Base-by-base conservation (phyloP, 2,888 invertebrate genomes). In the Panzeria rudis region DNA sequence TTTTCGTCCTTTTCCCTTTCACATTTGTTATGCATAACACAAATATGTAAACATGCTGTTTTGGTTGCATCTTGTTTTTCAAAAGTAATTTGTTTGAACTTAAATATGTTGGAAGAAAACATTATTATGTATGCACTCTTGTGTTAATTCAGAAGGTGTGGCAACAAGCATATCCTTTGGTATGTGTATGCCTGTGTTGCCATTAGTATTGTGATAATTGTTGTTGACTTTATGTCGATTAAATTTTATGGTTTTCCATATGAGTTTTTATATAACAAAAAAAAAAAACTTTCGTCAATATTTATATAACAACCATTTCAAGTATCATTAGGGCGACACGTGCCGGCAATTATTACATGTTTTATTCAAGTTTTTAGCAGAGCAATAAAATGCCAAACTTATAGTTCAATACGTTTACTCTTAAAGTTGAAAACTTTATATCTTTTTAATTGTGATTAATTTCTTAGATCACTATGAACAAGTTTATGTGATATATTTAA, bases 201-300 rank as follows among this genome's bases (percentile, higher is more conserved):
- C 20, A 23, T 64, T 64, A 66, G 35, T 75, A 29, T 50, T 81
- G 73, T 77, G 83, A 73, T 83, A 83, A 86, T 83, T 83, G 68
- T 11, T 68, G 83, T 81, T 83, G 83, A 83, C 86, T 81, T 73
- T 20, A 15, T 78, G 81, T 82, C 84, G 78, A 85, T 81, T 78
- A 78, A 81, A 52, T 78, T 77, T 82, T 73, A 78, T 81, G 77
- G 73, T 50, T 75, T 52, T 73, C 52, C 3, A 41, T 17, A 32
- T 52, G n/a, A 61, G 35, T 41, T 20, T 62, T 20, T 29, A 59
- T 50, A 20, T 25, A 52, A 23, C 23, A 52, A 52, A 9, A 8
- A 38, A 20, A 35, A 20, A 52, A 44, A 54, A 47, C 69, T 47
- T 59, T 61, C 41, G 17, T 13, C 25, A 64, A 54, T 52, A 54